Evolutionary conservation across 2,113 vertebrate genomes (phyloP).

Genomic region (Ceratotherium simum): DNA sequence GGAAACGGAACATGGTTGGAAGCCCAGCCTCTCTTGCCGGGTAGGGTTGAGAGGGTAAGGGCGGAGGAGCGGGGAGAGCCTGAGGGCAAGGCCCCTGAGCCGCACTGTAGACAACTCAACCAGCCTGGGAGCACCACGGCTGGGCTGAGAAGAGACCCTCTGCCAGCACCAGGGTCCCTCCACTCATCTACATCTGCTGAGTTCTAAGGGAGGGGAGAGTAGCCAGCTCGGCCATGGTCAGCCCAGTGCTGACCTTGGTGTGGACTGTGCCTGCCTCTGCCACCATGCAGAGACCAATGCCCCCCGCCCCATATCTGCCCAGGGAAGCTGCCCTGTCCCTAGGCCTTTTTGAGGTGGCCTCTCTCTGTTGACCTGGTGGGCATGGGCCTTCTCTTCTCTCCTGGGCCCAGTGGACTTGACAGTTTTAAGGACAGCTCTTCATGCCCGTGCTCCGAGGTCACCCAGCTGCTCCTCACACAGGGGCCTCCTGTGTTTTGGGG

Average conservation of each 20-base stretch:
- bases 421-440: not conserved
- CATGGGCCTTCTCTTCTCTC: not conserved
- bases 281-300: not conserved
- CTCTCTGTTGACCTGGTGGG: not conserved
- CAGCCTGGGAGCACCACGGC: not conserved
- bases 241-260: not conserved
- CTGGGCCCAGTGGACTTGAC: not conserved
- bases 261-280: not conserved
- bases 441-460: accelerated
- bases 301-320: accelerated
- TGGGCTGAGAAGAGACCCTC: not conserved
- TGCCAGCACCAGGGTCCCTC: not conserved
- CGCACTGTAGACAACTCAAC: too few species aligned
- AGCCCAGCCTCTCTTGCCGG: not conserved
- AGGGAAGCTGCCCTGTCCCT: not conserved
- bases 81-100: not conserved
- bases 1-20: accelerated
- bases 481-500: not conserved
- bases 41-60: not conserved
- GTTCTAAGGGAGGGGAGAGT: not conserved
- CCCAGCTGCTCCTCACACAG: not conserved
- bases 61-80: accelerated
- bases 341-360: not conserved
- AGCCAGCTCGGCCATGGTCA: not conserved
- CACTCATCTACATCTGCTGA: not conserved